Evolutionary conservation across 2,797 vertebrate species (phyloP), one percentile per base, ranked within the genome.

Genomic region (Oreonectes daqikongensis): DNA sequence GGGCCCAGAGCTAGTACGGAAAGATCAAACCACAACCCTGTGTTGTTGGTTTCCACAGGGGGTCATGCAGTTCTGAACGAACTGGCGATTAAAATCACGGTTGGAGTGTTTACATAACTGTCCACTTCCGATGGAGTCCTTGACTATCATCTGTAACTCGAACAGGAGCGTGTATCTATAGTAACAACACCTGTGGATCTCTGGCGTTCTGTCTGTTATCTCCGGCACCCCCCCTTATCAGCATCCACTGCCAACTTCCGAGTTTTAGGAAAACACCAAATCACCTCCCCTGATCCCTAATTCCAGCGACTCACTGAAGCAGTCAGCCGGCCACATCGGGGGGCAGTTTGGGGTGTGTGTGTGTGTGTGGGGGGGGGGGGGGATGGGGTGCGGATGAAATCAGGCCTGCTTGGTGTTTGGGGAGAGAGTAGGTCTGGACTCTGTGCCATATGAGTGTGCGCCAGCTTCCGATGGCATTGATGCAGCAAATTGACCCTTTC

Each of bases 391-490:
- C 5, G 55, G 53, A 57, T 57, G 28, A 28, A 59, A 28, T 59
- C 55, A 59, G 55, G 24, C 17, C 69, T 0, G 30, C 44, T 35
- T 17, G 18, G 44, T 59, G 38, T 66, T 69, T 35, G 10, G n/a
- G 32, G 28, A 28, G 73, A 14, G 64, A 63, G 69, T 24, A 46
- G 28, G 38, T 53, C 61, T 72, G 61, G 59, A 80, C 69, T 59
- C 46, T 32, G 64, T 72, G 79, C 46, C 63, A 74, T 69, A 87
- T 52, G 78, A 85, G 84, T 82, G 78, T 69, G 76, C 82, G 88
- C 87, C 89, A 90, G 85, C 86, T 89, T 88, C 86, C 86, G 76
- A 86, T 89, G 86, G 86, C 86, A 90, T 90, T 85, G 88, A 82
- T 90, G 84, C 84, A 88, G 86, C 84, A 79, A 75, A 85, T 66